Conservation (phyloP, 1,140 invertebrate genomes). For the Scaptomyza hsui region DNA sequence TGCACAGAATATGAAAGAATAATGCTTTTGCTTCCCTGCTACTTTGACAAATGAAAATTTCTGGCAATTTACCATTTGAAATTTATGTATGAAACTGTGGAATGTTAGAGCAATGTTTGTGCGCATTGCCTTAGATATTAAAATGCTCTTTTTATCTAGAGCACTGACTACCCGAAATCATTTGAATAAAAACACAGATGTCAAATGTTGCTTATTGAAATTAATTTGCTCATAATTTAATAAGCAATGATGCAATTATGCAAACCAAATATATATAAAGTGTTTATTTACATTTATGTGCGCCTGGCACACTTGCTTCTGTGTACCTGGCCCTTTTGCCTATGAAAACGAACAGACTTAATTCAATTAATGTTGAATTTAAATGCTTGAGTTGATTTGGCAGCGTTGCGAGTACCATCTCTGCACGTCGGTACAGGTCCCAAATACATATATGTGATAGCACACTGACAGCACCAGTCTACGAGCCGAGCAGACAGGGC, state of each 20-base stretch:
- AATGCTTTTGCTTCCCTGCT: slow-evolving; percentile 12
- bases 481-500: slow-evolving; percentile 5
- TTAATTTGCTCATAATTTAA: slow-evolving; percentile 52
- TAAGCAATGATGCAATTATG: slow-evolving; percentile 57
- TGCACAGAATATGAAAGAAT: slow-evolving; percentile 4
- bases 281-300: slow-evolving; percentile 1
- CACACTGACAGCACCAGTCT: slow-evolving; percentile 1
- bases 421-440: not conserved
- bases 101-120: not conserved
- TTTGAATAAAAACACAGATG: not conserved
- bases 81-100: not conserved
- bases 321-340: not conserved
- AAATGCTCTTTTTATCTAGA: too few species aligned
- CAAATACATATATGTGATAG: not conserved
- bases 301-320: not conserved
- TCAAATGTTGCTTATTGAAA: slow-evolving; percentile 6
- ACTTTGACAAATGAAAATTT: slow-evolving; percentile 43
- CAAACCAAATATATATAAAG: slow-evolving; percentile 55
- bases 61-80: slow-evolving; percentile 14
- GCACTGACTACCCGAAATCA: not conserved
- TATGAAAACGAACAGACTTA: slow-evolving; percentile 61
- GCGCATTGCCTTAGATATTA: not conserved
- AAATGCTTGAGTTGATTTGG: slow-evolving; percentile 73
- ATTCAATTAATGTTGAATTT: slow-evolving; percentile 77
- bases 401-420: slow-evolving; percentile 22